These are phyloP conservation scores for Romanogobio albipinnatus DNA, from an alignment of 2,113 vertebrate species.

Conservation along the genomic window DNA sequence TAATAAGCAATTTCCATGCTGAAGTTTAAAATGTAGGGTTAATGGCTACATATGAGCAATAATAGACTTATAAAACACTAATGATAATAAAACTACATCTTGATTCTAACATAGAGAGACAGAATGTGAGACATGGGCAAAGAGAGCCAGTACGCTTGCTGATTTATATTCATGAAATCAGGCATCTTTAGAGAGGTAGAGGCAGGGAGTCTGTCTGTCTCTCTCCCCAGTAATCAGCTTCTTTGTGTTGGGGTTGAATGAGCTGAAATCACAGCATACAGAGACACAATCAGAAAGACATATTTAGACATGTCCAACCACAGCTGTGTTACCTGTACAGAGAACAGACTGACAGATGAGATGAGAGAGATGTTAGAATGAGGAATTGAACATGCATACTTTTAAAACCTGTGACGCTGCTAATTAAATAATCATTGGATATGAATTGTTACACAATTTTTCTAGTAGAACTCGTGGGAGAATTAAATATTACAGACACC, in stretches of 20 bases:
- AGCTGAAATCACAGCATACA: slow-evolving; percentile 45
- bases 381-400: background rate
- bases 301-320: slow-evolving; percentile 14
- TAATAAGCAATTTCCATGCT: background rate
- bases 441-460: background rate
- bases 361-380: background rate
- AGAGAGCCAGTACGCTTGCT: background rate
- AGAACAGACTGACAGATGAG: slow-evolving; percentile 2
- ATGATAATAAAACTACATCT: background rate
- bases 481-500: background rate
- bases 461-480: background rate
- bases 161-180: slow-evolving; percentile 65
- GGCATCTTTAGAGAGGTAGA: slow-evolving; percentile 54
- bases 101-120: slow-evolving; percentile 2
- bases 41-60: background rate
- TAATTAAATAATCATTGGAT: background rate
- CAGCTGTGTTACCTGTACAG: background rate
- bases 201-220: slow-evolving; percentile 49
- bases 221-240: slow-evolving; percentile 57
- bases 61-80: background rate
- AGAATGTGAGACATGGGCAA: background rate
- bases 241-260: slow-evolving; percentile 54
- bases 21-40: too few relatives aligned
- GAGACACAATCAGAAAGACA: slow-evolving; percentile 35
- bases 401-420: background rate